These are phyloP conservation scores for Cyprinodon brontotheroides DNA, from an alignment of 2,113 vertebrate genomes.

Conservation along the genomic window DNA sequence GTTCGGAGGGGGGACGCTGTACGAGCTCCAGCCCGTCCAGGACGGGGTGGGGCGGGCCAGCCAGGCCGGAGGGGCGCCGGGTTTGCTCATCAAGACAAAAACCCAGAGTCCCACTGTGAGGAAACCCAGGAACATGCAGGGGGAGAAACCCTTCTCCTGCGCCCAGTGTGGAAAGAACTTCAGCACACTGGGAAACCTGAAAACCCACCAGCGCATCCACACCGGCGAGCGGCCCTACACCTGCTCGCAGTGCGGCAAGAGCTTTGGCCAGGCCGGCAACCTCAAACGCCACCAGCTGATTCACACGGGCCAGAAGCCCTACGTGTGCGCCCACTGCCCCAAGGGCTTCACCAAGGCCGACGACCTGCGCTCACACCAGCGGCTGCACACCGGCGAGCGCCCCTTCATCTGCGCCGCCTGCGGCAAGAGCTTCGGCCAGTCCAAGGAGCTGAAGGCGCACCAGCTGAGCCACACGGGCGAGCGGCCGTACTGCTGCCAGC, in stretches of 20 bases:
- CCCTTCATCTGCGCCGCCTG: slow-evolving; percentile 79
- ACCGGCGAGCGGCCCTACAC: slow-evolving; percentile 81
- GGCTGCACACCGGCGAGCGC: slow-evolving; percentile 81
- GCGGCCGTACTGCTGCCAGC: slow-evolving; percentile 75
- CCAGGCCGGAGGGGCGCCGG: neutral
- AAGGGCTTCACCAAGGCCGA: slow-evolving; percentile 83
- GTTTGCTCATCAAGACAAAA: slow-evolving; percentile 40
- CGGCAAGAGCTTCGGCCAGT: slow-evolving; percentile 78
- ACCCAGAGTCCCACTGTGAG: slow-evolving; percentile 58
- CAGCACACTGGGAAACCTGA: slow-evolving; percentile 83
- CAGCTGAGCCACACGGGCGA: slow-evolving; percentile 80
- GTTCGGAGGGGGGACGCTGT: slow-evolving; percentile 61
- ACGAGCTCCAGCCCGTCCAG: slow-evolving; percentile 63
- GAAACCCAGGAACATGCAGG: slow-evolving; percentile 79
- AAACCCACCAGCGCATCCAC: slow-evolving; percentile 83
- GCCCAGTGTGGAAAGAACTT: slow-evolving; percentile 81
- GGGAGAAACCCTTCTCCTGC: slow-evolving; percentile 80
- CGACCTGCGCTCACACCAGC: slow-evolving; percentile 80
- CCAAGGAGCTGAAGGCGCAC: slow-evolving; percentile 80
- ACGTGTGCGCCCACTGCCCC: slow-evolving; percentile 81
- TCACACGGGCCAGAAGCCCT: slow-evolving; percentile 82
- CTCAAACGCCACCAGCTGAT: slow-evolving; percentile 82
- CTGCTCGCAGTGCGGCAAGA: slow-evolving; percentile 83
- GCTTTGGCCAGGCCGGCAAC: slow-evolving; percentile 83
- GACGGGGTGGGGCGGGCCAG: neutral